phyloP scores from a whole-genome alignment of 2,797 vertebrate species.

The Pseudochaenichthys georgianus region DNA sequence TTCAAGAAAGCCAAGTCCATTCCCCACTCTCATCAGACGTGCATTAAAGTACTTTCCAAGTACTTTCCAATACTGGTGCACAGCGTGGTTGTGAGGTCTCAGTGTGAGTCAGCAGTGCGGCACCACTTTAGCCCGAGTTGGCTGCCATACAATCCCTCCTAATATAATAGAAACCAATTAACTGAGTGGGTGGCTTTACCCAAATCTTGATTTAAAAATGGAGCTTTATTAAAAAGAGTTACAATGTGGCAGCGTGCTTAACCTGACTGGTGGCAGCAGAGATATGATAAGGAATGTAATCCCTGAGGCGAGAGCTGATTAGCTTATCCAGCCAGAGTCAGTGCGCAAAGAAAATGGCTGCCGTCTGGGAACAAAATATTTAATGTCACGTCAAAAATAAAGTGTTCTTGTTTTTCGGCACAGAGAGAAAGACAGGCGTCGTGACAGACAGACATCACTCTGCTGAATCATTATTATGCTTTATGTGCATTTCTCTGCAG shows the following conservation, averaged over 20 bases:
- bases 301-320: constrained; percentile 79
- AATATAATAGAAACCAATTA: constrained; percentile 84
- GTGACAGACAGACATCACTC: constrained; percentile 1
- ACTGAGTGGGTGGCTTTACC: constrained; percentile 80
- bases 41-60: constrained; percentile 65
- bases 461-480: constrained; percentile 3
- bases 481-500: no score
- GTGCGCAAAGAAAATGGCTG: constrained; percentile 71
- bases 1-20: constrained; percentile 46
- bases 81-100: constrained; percentile 60
- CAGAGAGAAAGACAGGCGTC: constrained; percentile 4
- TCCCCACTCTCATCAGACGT: constrained; percentile 45
- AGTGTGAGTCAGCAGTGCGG: constrained; percentile 67
- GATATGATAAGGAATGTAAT: constrained; percentile 84
- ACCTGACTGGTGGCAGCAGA: constrained; percentile 79
- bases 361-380: constrained; percentile 39
- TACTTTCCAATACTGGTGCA: constrained; percentile 64
- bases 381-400: constrained; percentile 36
- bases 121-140: constrained; percentile 61
- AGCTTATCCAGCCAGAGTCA: constrained; percentile 77
- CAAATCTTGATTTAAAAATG: constrained; percentile 81
- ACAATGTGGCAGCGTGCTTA: constrained; percentile 78
- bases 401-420: constrained; percentile 22
- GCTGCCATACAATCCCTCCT: constrained; percentile 69
- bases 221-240: constrained; percentile 80